These are phyloP conservation scores for Drosophila rhopaloa DNA, from an alignment of 1,140 invertebrate genomes.

Conservation along the genomic window DNA sequence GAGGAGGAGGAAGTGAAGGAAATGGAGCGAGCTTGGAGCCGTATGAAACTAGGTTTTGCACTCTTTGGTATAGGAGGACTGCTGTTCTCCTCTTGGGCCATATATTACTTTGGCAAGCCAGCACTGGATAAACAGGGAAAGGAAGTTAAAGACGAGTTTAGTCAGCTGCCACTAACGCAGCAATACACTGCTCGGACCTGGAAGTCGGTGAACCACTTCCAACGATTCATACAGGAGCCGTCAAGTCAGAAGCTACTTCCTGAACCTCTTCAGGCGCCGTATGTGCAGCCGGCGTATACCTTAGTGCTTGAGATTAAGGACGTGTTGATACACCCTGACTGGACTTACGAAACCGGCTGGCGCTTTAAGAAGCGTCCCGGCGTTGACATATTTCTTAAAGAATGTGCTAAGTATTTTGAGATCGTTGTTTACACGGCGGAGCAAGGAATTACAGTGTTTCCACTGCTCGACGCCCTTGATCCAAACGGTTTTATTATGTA, in stretches of 20 bases:
- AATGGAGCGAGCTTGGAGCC: slow-evolving; percentile 86
- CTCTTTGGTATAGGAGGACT: slow-evolving; percentile 85
- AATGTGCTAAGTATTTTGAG: slow-evolving; percentile 96
- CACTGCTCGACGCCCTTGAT: slow-evolving; percentile 96
- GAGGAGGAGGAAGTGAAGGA: slow-evolving; percentile 84
- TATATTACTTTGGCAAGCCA: slow-evolving; percentile 90
- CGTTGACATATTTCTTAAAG: slow-evolving; percentile 96
- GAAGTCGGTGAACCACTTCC: slow-evolving; percentile 91
- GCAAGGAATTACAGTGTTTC: slow-evolving; percentile 95
- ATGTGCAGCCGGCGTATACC: slow-evolving; percentile 98
- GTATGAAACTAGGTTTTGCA: slow-evolving; percentile 87
- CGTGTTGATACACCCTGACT: slow-evolving; percentile 98
- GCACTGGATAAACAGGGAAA: slow-evolving; percentile 90
- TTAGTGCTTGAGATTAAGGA: slow-evolving; percentile 98
- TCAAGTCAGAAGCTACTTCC: slow-evolving; percentile 97
- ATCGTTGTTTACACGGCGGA: slow-evolving; percentile 98
- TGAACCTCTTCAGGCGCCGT: slow-evolving; percentile 95
- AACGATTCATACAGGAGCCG: slow-evolving; percentile 96
- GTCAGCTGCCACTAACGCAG: slow-evolving; percentile 87
- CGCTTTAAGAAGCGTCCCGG: slow-evolving; percentile 99
- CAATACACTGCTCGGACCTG: slow-evolving; percentile 91
- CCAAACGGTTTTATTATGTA: slow-evolving; percentile 95
- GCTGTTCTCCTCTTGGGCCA: slow-evolving; percentile 85
- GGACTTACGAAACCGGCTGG: slow-evolving; percentile 93
- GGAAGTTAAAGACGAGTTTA: slow-evolving; percentile 92